Percentiles rank a stretch among this genome's conserved stretches.
These are phyloP conservation scores for Acheta domesticus DNA, from an alignment of 2,888 invertebrate genomes.

Conservation along the genomic window DNA sequence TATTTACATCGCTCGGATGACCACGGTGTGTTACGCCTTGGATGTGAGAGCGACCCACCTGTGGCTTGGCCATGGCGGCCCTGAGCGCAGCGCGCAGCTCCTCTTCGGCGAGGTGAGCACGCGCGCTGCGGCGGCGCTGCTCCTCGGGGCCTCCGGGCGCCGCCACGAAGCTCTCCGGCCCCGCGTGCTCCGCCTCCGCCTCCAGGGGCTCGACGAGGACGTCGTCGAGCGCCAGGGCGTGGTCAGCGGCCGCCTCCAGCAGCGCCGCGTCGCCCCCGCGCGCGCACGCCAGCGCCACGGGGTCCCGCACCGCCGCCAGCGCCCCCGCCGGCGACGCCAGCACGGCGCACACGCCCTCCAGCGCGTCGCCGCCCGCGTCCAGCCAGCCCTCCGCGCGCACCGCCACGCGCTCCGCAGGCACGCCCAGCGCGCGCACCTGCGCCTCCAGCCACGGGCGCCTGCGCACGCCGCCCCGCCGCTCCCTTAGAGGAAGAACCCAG, in stretches of 20 bases:
- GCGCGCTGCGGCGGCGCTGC: background rate
- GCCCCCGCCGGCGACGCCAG: conserved; percentile 77
- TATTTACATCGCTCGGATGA: too few relatives aligned
- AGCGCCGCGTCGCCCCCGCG: conserved; percentile 73
- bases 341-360: conserved; percentile 51
- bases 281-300: conserved; percentile 58
- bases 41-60: conserved; percentile 48
- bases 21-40: rapidly evolving
- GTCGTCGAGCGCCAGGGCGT: conserved; percentile 35
- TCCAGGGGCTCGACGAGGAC: too few relatives aligned
- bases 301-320: conserved; percentile 70
- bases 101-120: conserved; percentile 44
- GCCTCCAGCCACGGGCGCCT: conserved; percentile 63
- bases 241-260: conserved; percentile 58
- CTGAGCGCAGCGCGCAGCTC: conserved; percentile 72
- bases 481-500: too few relatives aligned
- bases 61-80: conserved; percentile 72
- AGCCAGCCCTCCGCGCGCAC: conserved; percentile 40
- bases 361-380: conserved; percentile 34
- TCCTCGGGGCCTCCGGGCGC: background rate
- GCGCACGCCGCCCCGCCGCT: conserved; percentile 35
- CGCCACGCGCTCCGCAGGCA: conserved; percentile 47
- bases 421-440: conserved; percentile 66
- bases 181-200: background rate
- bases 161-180: conserved; percentile 55